phyloP scores from a whole-genome alignment of 2,113 vertebrate genomes.

The Megalops atlanticus region DNA sequence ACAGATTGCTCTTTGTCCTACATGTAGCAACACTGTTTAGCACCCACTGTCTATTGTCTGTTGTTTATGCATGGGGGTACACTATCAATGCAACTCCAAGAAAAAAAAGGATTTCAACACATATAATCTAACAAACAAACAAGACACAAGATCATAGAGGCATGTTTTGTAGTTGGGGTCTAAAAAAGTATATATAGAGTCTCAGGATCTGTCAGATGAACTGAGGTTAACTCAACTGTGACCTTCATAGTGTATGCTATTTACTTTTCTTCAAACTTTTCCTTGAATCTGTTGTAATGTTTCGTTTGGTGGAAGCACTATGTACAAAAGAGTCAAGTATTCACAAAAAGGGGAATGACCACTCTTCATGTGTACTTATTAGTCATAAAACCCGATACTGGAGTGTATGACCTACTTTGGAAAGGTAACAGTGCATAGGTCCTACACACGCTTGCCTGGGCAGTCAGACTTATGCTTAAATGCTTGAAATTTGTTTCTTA shows the following conservation, averaged over 20 bases:
- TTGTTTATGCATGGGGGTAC: neutral
- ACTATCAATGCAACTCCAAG: neutral
- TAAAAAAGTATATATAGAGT: neutral
- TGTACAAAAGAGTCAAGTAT: neutral
- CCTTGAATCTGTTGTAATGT: neutral
- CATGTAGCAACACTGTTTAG: neutral
- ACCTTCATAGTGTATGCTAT: neutral
- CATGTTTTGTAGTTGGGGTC: neutral
- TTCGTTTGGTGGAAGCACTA: neutral
- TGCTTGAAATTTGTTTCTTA: too few species aligned
- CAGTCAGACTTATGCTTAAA: too few species aligned
- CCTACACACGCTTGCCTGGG: neutral
- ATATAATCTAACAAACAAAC: neutral
- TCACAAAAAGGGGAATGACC: too few species aligned
- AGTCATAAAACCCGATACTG: too few species aligned
- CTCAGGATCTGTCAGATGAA: neutral
- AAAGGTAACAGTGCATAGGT: too few species aligned
- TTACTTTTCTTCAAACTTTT: neutral
- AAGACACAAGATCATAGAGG: neutral
- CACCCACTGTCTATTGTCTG: conserved; percentile 1
- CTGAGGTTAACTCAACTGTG: neutral
- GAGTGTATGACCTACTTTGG: too few species aligned
- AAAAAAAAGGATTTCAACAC: neutral
- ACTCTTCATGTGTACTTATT: too few species aligned
- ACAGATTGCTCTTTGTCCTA: neutral